These are phyloP conservation scores for Theretra japonica DNA, from an alignment of 2,888 invertebrate species.

Conservation along the genomic window DNA sequence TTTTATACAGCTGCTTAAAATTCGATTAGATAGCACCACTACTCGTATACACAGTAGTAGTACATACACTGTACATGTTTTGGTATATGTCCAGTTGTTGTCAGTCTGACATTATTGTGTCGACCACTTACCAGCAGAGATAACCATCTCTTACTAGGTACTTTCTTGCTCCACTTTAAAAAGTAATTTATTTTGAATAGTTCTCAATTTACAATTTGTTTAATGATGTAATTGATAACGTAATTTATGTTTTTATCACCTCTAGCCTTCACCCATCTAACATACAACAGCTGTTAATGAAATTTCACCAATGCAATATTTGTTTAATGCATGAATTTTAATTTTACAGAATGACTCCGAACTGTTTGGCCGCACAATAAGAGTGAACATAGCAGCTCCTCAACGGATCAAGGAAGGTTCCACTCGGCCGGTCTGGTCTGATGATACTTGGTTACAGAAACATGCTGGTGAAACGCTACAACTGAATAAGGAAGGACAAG, in stretches of 20 bases:
- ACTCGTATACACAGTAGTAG: neutral
- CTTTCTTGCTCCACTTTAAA: too few species aligned
- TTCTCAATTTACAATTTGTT: too few species aligned
- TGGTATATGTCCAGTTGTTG: too few species aligned
- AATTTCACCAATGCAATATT: neutral
- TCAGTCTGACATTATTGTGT: too few species aligned
- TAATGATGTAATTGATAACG: too few species aligned
- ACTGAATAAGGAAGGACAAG: conserved; percentile 71
- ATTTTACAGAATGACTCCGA: conserved; percentile 96
- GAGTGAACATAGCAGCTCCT: conserved; percentile 98
- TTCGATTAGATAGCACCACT: neutral
- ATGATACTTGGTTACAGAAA: conserved; percentile 98
- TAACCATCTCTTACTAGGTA: too few species aligned
- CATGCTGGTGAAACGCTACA: conserved; percentile 96
- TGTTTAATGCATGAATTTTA: neutral
- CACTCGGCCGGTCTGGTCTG: conserved; percentile 98
- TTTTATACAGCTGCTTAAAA: too few species aligned
- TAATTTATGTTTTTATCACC: too few species aligned
- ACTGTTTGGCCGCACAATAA: conserved; percentile 97
- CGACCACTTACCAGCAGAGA: too few species aligned
- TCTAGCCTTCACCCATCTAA: too few species aligned
- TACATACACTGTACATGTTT: neutral
- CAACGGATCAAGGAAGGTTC: conserved; percentile 98
- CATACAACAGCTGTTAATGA: too few species aligned
- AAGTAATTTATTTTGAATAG: too few species aligned